Base-by-base conservation (phyloP, 2,797 vertebrate species). In the Liasis olivaceus region DNA sequence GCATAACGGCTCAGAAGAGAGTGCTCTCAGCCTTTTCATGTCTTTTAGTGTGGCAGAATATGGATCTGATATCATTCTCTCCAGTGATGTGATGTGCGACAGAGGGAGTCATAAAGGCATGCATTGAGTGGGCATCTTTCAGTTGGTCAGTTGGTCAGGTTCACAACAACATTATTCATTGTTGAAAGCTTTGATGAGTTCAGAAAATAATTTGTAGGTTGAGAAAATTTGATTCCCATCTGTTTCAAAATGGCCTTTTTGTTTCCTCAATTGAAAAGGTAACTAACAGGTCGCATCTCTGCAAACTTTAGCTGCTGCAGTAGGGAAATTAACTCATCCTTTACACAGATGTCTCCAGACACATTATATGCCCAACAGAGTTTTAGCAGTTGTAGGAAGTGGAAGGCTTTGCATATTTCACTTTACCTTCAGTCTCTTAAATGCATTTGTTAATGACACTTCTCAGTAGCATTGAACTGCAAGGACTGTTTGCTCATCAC, bases 291-390 rank as follows among this genome's bases (percentile, higher is more conserved):
- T 31, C 31, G 2, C 17, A 20, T 54, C 28, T 77, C 89, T 90
- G 36, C 54, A 31, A 13, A 24, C 86, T 36, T 69, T 31, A 59
- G 60, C 36, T 66, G 36, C 36, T 42, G 1, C 64, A 77, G 87
- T 36, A 54, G 77, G 62, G 72, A 88, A 91, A 17, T 24, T 85
- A 88, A 13, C 14, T 15, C 87, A 91, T 84, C 5, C 47, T 94
- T 93, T 92, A 77, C 7, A 59, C 90, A 12, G 85, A 92, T 85
- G 54, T 14, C 1, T 90, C 26, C 14, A 0, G 0, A 1, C 1
- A 1, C 1, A 69, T 6, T 14, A 64, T 63, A 36, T 51, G 69
- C 31, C 0, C 0, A 51, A 1, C 2, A 0, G 42, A 59, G 93
- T 54, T 85, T 62, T 86, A 92, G 47, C 36, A 88, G 28, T 28